These are phyloP conservation scores for Stictonetta naevosa DNA, from an alignment of 2,113 vertebrate genomes.

Conservation along the genomic window DNA sequence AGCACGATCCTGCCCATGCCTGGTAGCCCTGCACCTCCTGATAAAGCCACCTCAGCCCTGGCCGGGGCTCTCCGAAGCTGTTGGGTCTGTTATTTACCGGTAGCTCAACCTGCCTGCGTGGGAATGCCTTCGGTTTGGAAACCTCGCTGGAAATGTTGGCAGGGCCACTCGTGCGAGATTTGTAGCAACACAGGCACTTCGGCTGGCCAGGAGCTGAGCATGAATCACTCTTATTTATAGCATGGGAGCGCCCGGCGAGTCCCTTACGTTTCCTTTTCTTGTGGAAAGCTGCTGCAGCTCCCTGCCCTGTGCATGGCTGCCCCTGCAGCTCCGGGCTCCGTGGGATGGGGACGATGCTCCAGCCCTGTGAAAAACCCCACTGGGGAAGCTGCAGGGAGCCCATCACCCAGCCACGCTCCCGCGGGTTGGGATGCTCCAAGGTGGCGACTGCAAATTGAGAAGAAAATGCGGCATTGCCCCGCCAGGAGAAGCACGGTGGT, in stretches of 20 bases:
- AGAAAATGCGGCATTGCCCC: neutral
- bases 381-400: neutral
- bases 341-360: neutral
- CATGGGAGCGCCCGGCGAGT: neutral
- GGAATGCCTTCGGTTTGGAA: constrained; percentile 62
- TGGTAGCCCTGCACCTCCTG: neutral
- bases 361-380: neutral
- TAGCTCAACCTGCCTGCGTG: constrained; percentile 28
- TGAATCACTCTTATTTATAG: constrained; percentile 67
- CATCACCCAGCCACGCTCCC: neutral
- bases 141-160: constrained; percentile 61
- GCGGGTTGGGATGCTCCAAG: neutral
- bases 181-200: constrained; percentile 10
- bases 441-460: neutral
- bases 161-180: neutral
- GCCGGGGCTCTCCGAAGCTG: neutral
- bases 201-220: neutral
- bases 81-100: neutral
- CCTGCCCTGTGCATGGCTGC: neutral
- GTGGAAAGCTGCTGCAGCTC: neutral
- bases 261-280: neutral
- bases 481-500: neutral
- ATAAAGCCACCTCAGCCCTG: constrained; percentile 48
- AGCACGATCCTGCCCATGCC: neutral
- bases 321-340: neutral